Evolutionary conservation across 2,113 vertebrate genomes (phyloP), one percentile per base, ranked within the genome.

Genomic region (Dolichallabes microphthalmus): DNA sequence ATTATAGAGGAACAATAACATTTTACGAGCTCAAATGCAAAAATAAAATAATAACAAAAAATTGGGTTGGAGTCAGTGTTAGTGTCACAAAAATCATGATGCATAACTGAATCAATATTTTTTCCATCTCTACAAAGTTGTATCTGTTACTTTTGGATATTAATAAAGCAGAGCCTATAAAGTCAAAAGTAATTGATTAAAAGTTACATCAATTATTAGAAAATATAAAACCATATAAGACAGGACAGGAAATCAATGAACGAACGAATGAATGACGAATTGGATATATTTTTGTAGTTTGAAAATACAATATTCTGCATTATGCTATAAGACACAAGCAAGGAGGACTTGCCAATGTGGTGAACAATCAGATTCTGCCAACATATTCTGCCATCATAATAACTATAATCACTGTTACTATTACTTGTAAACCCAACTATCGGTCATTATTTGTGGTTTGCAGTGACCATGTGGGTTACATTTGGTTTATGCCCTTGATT

Each of bases 401-500:
- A 80, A 80, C 76, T 84, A 74, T 80, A 80, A 80, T 80, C 80
- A 87, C 66, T 61, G 80, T 66, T 63, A 55, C 71, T 68, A 73
- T 83, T 74, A 73, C 75, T 58, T 87, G 64, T 73, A 83, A 80
- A 35, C 52, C 86, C 39, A 78, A 80, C 86, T 61, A 80, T 80
- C 66, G 50, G 69, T 84, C 82, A 87, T 84, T 74, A 87, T 74
- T 84, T 87, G 68, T 66, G 82, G 82, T 73, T 74, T 32, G n/a
- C 1, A 17, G 55, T 55, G 57, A 53, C 69, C 53, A 52, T 60
- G 76, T 64, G 76, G 86, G 78, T 84, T 87, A 74, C 66, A 64
- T 35, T 80, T 61, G 30, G 61, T 78, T 85, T 85, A 52, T 25
- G 17, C 15, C 9, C 25, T 69, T 60, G 76, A 80, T 85, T 80